Evolutionary conservation across 2,797 vertebrate species (phyloP).

Genomic region (Otolemur crassicaudatus): DNA sequence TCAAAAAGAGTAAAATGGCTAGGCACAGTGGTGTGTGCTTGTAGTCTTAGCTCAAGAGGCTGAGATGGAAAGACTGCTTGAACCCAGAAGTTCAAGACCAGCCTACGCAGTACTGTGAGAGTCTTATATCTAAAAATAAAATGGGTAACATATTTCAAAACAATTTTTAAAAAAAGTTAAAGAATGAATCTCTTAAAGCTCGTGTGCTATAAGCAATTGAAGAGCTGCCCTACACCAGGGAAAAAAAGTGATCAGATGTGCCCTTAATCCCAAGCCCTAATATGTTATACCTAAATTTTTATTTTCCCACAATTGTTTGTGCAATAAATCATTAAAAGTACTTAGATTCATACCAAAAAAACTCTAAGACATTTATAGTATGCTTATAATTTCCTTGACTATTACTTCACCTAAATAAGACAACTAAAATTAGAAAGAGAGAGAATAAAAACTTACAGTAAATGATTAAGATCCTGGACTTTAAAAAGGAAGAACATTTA

Average conservation of each 20-base stretch:
- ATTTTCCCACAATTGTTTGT: conserved; percentile 47
- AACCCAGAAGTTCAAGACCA: neutral
- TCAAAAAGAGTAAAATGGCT: neutral
- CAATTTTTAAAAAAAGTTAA: neutral
- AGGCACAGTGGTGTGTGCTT: neutral
- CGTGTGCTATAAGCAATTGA: neutral
- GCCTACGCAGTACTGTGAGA: too few species aligned
- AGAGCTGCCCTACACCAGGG: neutral
- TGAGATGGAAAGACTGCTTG: neutral
- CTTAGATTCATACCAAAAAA: neutral
- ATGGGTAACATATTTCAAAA: neutral
- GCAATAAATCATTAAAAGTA: conserved; percentile 6
- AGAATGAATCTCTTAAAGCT: neutral
- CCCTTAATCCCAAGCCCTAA: neutral
- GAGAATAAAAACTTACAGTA: neutral
- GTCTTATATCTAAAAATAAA: too few species aligned
- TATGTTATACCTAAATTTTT: neutral
- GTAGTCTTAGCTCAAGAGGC: neutral
- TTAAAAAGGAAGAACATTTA: conserved; percentile 45
- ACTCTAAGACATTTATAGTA: conserved; percentile 24
- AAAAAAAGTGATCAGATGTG: neutral
- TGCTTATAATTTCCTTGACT: conserved; percentile 5
- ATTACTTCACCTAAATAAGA: conserved; percentile 35
- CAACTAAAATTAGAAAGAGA: conserved; percentile 50
- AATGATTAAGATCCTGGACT: conserved; percentile 22